Evolutionary conservation across 2,113 vertebrate species (phyloP).

Genomic region (Cheirogaleus medius): DNA sequence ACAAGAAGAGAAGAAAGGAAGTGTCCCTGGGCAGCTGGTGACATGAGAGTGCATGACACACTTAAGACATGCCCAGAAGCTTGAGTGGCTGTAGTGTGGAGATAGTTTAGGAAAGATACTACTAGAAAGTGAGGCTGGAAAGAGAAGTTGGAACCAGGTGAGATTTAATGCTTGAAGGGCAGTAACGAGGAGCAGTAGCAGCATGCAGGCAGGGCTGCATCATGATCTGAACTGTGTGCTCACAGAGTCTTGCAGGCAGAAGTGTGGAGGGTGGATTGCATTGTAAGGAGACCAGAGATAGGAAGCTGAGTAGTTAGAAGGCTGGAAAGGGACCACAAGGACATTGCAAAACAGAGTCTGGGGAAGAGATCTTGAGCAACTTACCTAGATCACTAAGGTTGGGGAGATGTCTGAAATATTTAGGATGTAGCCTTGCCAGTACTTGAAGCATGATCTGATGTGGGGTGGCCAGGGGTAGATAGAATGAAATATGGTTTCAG

Average conservation of each 20-base stretch:
- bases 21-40: neutral
- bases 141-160: neutral
- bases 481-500: neutral
- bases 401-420: neutral
- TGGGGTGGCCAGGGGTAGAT: neutral
- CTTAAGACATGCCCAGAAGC: neutral
- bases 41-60: neutral
- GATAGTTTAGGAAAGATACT: neutral
- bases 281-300: neutral
- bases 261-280: neutral
- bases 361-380: neutral
- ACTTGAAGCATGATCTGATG: neutral
- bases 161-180: neutral
- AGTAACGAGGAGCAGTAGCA: neutral
- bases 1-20: neutral
- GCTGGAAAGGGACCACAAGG: neutral
- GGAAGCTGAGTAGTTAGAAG: neutral
- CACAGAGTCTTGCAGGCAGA: neutral
- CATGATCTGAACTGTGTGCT: neutral
- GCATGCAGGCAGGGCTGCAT: neutral
- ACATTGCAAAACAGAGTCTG: neutral
- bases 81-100: neutral
- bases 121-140: neutral
- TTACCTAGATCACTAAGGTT: neutral
- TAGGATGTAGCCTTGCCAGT: neutral